phyloP scores from a whole-genome alignment of 1,140 invertebrate genomes.

The Zaprionus lachaisei region DNA sequence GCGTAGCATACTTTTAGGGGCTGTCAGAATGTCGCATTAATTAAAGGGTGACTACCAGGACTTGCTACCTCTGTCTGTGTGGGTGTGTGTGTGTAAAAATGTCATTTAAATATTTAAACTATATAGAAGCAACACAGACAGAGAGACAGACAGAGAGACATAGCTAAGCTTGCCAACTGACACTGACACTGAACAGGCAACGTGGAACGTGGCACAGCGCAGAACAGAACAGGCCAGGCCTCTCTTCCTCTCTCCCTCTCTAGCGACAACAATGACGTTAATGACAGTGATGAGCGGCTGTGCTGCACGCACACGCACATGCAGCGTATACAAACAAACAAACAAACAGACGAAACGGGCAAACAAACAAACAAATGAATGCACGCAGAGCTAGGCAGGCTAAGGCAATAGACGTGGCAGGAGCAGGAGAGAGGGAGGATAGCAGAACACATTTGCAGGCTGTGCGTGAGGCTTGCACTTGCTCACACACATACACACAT shows the following conservation, averaged over 20 bases:
- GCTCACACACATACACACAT: constrained; percentile 13
- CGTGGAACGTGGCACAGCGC: neutral
- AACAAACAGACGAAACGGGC: constrained; percentile 22
- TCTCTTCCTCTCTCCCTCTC: neutral
- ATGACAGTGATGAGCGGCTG: constrained; percentile 77
- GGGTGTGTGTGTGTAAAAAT: constrained; percentile 45
- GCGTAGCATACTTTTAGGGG: constrained; percentile 33
- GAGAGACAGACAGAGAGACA: neutral
- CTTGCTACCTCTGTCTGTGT: neutral
- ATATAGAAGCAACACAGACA: constrained; percentile 27
- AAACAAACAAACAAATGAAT: constrained; percentile 68
- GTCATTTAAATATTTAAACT: constrained; percentile 77
- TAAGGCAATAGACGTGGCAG: constrained; percentile 21
- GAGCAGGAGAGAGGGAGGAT: neutral
- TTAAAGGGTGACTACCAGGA: constrained; percentile 37
- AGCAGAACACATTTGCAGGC: constrained; percentile 31
- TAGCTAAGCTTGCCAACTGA: constrained; percentile 14
- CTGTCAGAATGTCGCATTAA: constrained; percentile 40
- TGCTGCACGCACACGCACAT: constrained; percentile 64
- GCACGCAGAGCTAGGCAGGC: constrained; percentile 48
- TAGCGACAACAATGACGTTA: constrained; percentile 70
- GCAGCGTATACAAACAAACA: constrained; percentile 39
- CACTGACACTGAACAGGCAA: constrained; percentile 39
- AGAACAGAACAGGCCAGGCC: constrained; percentile 3
- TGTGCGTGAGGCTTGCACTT: constrained; percentile 42